A percentile compares a stretch with the other conserved stretches of the same genome.
phyloP scores from a whole-genome alignment of 1,140 invertebrate species.

The Papilio polytes region DNA sequence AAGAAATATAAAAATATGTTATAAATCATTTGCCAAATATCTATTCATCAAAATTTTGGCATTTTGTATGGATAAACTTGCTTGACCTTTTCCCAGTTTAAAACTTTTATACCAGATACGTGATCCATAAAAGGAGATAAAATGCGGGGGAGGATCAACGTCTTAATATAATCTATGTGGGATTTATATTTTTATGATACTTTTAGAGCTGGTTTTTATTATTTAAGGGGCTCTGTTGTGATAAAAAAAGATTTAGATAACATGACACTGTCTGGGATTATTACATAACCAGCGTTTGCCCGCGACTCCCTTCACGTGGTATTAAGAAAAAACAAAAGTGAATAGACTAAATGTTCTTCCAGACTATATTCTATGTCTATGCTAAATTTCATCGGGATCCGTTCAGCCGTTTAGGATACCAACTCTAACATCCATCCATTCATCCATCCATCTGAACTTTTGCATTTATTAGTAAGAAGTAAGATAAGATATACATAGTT shows the following conservation, averaged over 20 bases:
- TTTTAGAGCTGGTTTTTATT: constrained; percentile 20
- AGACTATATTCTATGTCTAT: no score
- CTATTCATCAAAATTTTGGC: background rate
- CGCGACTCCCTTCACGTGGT: no score
- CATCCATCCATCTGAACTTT: no score
- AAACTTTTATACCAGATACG: constrained; percentile 21
- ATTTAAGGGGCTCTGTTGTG: background rate
- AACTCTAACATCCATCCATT: no score
- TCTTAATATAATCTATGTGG: constrained; percentile 26
- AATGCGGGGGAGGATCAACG: background rate
- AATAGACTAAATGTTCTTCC: no score
- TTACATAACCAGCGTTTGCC: no score
- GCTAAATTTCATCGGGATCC: no score
- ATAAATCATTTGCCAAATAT: background rate
- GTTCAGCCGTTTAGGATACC: no score
- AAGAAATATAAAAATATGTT: background rate
- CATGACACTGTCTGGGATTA: background rate
- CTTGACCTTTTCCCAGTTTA: background rate
- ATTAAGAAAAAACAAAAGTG: no score
- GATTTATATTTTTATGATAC: constrained; percentile 17
- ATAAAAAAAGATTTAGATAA: constrained; percentile 19
- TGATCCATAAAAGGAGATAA: constrained; percentile 25
- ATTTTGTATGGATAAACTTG: constrained; percentile 7
- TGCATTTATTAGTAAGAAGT: no score
- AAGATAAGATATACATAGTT: no score